These are phyloP conservation scores for Potamilus streckersoni DNA, from an alignment of 1,140 invertebrate genomes.

Conservation along the genomic window DNA sequence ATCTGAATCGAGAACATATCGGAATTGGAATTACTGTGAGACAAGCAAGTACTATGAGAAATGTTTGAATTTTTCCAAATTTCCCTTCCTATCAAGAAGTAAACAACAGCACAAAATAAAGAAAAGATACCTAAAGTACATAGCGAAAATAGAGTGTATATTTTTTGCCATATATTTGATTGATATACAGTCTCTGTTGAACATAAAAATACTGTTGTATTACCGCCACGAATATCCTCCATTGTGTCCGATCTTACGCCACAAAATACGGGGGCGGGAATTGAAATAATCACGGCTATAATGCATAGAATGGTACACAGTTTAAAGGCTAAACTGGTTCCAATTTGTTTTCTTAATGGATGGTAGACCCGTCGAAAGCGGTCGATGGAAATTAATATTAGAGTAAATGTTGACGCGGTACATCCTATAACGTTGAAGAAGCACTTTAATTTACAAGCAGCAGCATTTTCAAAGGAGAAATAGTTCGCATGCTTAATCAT, in stretches of 20 bases:
- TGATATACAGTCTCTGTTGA: background rate
- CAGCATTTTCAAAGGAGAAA: conserved; percentile 14
- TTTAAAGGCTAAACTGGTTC: conserved; percentile 5
- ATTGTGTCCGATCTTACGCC: conserved; percentile 2
- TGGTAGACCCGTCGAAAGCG: conserved; percentile 15
- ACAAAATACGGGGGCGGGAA: conserved; percentile 3
- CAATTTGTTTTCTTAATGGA: conserved; percentile 24
- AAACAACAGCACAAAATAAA: too few species aligned
- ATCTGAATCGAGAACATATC: too few species aligned
- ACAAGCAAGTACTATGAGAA: too few species aligned
- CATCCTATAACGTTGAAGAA: conserved; percentile 22
- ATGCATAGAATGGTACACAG: conserved; percentile 9
- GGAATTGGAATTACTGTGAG: too few species aligned
- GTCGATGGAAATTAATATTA: conserved; percentile 22
- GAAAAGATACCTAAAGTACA: too few species aligned
- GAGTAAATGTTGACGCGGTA: background rate
- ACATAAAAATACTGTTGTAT: conserved; percentile 1
- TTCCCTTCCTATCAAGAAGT: too few species aligned
- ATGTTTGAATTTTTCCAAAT: too few species aligned
- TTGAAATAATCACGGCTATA: too few species aligned
- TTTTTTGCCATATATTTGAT: conserved; percentile 1
- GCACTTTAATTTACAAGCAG: conserved; percentile 20
- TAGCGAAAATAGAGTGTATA: background rate
- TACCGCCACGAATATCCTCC: conserved; percentile 8
- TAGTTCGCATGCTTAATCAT: conserved; percentile 21